Base-by-base conservation (phyloP, 2,888 invertebrate genomes). In the Periphyllus acericola region DNA sequence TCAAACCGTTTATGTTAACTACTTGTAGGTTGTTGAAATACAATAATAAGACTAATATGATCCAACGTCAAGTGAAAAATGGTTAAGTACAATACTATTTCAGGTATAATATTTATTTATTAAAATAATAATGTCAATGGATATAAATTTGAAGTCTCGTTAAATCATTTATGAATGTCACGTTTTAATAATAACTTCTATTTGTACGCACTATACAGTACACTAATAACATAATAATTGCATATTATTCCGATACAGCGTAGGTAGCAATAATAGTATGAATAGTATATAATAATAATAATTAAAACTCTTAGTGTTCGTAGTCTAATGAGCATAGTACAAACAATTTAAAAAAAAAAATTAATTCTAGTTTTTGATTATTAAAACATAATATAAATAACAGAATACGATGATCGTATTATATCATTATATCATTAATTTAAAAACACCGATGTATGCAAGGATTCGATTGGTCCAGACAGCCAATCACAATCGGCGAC, bases 121-220 rank as follows among this genome's bases (percentile, higher is more conserved):
- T 72, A 81, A 81, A 72, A 81, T 87, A 81, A 87, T 81, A 74
- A 81, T 81, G 81, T 74, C 74, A 34, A 34, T 66, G 80, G 46
- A 87, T 40, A 81, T 87, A 87, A 80, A 80, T 66, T 66, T 34
- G 74, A 87, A 87, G 87, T 87, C 87, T 87, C 79, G 66, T 87
- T 81, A 75, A 80, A 81, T 87, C 81, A 66, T 87, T 66, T 66
- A 66, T 81, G 75, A 79, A 86, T 40, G 40, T 80, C 71, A 60
- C 72, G 34, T 72, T 66, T 68, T 40, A 46, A 5, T 40, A 66
- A 81, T 74, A 85, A 74, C 29, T 17, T 87, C 60, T 81, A 75
- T 40, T 81, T 46, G 66, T 81, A 81, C 75, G 66, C 32, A 68
- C 8, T 60, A 52, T 60, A 79, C 29, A 68, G n/a, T 74, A 68